Evolutionary conservation across 1,140 invertebrate genomes (phyloP).

Genomic region (Drosophila pallidifrons): DNA sequence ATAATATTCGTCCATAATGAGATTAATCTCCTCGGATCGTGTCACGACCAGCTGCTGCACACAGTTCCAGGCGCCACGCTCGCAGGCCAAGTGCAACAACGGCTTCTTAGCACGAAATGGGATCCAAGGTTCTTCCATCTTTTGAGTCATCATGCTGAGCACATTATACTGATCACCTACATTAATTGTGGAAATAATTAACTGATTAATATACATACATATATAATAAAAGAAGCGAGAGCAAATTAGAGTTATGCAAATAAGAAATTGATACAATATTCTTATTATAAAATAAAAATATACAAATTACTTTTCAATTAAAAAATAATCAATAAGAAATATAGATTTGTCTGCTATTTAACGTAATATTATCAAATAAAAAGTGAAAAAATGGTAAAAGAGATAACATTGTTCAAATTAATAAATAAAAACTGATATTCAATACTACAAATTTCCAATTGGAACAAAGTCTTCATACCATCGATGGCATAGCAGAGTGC

Average conservation of each 20-base stretch:
- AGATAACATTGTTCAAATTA: too few species aligned
- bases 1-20: conserved; percentile 91
- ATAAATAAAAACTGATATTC: too few species aligned
- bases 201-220: not conserved
- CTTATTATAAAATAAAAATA: too few species aligned
- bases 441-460: too few species aligned
- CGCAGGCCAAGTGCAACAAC: conserved; percentile 89
- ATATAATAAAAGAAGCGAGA: not conserved
- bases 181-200: not conserved
- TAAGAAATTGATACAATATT: too few species aligned
- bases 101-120: conserved; percentile 87
- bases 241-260: too few species aligned
- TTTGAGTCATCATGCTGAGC: conserved; percentile 88
- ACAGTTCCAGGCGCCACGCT: conserved; percentile 90
- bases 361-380: too few species aligned
- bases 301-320: too few species aligned
- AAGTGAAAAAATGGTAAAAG: too few species aligned
- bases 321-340: too few species aligned
- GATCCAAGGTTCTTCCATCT: conserved; percentile 89
- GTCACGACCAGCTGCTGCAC: conserved; percentile 88
- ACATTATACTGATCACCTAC: conserved; percentile 88
- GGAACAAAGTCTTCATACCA: conserved; percentile 63
- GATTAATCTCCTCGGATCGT: conserved; percentile 90
- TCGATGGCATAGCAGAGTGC: conserved; percentile 91
- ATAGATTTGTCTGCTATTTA: too few species aligned